Conservation (phyloP, 2,888 invertebrate species). For the Oeneis ivallda region DNA sequence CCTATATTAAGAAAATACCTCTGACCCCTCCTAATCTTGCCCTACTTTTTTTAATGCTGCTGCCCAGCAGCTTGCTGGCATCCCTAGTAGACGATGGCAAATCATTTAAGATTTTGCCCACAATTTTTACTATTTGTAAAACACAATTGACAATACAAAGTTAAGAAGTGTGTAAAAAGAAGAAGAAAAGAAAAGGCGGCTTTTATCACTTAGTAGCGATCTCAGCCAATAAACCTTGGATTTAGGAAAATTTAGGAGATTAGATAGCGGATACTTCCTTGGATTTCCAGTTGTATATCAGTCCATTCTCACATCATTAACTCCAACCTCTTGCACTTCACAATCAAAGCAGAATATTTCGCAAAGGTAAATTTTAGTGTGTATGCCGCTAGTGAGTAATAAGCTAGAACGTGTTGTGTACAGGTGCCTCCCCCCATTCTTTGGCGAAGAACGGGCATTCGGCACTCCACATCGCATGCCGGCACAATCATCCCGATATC, state of each 20-base stretch:
- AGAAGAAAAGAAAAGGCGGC: too few relatives aligned
- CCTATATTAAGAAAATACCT: too few relatives aligned
- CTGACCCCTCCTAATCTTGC: too few relatives aligned
- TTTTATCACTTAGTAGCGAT: constrained; percentile 83
- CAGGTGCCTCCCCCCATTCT: constrained; percentile 93
- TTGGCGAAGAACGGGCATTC: constrained; percentile 99
- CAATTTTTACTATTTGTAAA: too few relatives aligned
- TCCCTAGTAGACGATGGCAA: too few relatives aligned
- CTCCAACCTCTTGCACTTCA: neutral
- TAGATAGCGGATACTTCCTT: too few relatives aligned
- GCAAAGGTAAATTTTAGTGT: constrained; percentile 1
- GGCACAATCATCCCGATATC: constrained; percentile 98
- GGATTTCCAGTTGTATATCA: neutral
- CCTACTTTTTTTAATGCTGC: too few relatives aligned
- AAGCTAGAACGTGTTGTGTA: constrained; percentile 37
- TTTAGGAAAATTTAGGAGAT: too few relatives aligned
- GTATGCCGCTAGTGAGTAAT: constrained; percentile 16
- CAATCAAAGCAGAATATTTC: neutral
- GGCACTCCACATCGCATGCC: constrained; percentile 98
- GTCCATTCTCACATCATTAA: neutral
- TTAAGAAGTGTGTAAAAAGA: too few relatives aligned
- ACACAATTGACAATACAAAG: too few relatives aligned
- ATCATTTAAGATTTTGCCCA: too few relatives aligned
- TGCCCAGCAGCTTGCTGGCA: too few relatives aligned
- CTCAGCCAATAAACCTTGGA: constrained; percentile 54